Conservation (phyloP, 2,797 vertebrate species). For the Limnodromus scolopaceus region DNA sequence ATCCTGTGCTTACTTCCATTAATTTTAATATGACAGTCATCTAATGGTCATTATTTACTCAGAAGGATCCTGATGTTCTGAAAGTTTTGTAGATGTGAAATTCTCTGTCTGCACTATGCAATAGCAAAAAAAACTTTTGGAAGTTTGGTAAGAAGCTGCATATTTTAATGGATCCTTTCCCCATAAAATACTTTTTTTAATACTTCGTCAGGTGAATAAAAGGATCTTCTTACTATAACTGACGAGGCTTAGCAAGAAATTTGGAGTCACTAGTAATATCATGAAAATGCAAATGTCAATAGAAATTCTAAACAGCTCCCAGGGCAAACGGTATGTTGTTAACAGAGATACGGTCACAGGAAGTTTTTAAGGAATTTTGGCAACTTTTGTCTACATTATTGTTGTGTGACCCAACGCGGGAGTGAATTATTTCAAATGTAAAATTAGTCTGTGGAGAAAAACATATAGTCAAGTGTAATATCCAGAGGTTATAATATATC, state of each 20-base stretch:
- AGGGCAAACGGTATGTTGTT: background rate
- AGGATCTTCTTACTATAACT: background rate
- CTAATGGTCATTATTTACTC: background rate
- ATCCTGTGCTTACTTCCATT: background rate
- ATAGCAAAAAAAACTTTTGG: background rate
- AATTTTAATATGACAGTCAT: background rate
- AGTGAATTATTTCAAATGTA: background rate
- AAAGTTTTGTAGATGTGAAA: background rate
- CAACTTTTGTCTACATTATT: background rate
- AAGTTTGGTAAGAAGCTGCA: background rate
- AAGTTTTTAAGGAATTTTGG: background rate
- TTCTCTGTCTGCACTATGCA: background rate
- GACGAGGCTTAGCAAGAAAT: background rate
- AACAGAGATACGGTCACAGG: background rate
- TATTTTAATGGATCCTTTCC: background rate
- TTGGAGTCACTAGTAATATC: background rate
- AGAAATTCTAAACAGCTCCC: background rate
- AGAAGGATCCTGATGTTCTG: background rate
- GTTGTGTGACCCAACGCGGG: background rate
- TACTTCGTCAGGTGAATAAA: background rate
- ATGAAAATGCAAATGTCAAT: background rate
- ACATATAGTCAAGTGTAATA: background rate
- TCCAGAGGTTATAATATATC: background rate
- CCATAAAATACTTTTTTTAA: background rate
- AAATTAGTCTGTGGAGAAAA: background rate